phyloP scores from a whole-genome alignment of 2,113 vertebrate species.

The Caranx ignobilis region DNA sequence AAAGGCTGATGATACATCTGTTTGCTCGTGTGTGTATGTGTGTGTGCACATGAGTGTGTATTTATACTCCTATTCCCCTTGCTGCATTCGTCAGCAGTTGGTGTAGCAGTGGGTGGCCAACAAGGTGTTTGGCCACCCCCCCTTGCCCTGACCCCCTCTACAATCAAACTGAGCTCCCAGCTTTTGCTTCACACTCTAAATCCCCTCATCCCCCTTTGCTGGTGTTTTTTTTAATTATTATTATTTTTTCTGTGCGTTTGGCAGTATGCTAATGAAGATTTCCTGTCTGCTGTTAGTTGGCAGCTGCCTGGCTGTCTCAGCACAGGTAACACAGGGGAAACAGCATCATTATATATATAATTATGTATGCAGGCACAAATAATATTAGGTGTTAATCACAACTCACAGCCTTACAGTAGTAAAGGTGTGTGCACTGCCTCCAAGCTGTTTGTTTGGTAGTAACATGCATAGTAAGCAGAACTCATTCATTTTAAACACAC shows the following conservation, averaged over 20 bases:
- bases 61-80: slow-evolving; percentile 31
- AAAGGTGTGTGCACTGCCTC: slow-evolving; percentile 31
- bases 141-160: neutral
- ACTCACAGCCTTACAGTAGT: slow-evolving; percentile 30
- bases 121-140: slow-evolving; percentile 53
- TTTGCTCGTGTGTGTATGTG: slow-evolving; percentile 19
- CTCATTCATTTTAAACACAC: slow-evolving; percentile 16
- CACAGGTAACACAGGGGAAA: slow-evolving; percentile 57
- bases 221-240: slow-evolving; percentile 15
- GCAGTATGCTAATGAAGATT: slow-evolving; percentile 73
- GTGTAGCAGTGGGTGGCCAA: slow-evolving; percentile 63
- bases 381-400: slow-evolving; percentile 60
- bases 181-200: slow-evolving; percentile 33
- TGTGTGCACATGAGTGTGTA: neutral
- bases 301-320: slow-evolving; percentile 58
- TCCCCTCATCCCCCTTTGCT: slow-evolving; percentile 7
- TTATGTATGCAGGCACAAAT: slow-evolving; percentile 37
- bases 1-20: slow-evolving; percentile 50
- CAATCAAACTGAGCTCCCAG: slow-evolving; percentile 40
- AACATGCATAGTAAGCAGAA: slow-evolving; percentile 55
- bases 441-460: slow-evolving; percentile 60
- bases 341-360: slow-evolving; percentile 44
- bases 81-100: slow-evolving; percentile 67
- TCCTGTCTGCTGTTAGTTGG: slow-evolving; percentile 47
- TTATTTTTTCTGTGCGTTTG: slow-evolving; percentile 25